phyloP scores from a whole-genome alignment of 2,888 invertebrate genomes.

The Tyria jacobaeae region DNA sequence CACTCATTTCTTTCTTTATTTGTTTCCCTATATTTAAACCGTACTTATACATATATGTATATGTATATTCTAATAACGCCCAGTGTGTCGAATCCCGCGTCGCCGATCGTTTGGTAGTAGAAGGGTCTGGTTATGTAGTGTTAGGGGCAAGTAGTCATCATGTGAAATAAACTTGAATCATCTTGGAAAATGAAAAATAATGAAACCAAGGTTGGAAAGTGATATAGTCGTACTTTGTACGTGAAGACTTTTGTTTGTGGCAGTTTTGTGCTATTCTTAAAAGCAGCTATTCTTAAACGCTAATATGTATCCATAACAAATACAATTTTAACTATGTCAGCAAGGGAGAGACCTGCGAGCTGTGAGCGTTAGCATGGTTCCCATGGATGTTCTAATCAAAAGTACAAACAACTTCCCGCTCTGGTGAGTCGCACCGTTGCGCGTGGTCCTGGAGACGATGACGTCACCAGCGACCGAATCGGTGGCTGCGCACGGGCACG shows the following conservation, averaged over 20 bases:
- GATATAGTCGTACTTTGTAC: background rate
- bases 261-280: too few species aligned
- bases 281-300: too few species aligned
- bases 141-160: too few species aligned
- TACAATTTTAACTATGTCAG: slow-evolving; percentile 52
- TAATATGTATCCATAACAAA: background rate
- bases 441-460: slow-evolving; percentile 69
- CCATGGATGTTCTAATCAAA: slow-evolving; percentile 75
- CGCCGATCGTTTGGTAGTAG: background rate
- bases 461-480: slow-evolving; percentile 74
- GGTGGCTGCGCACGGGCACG: slow-evolving; percentile 76
- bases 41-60: too few species aligned
- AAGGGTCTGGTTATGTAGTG: too few species aligned
- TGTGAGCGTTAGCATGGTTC: slow-evolving; percentile 66
- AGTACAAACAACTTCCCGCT: slow-evolving; percentile 74
- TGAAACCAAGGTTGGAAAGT: background rate
- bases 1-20: too few species aligned
- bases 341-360: slow-evolving; percentile 54
- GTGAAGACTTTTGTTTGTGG: background rate
- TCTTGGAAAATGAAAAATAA: background rate
- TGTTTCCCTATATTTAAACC: too few species aligned
- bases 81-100: background rate
- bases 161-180: background rate
- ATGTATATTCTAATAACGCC: background rate
- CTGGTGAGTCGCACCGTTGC: slow-evolving; percentile 66